These are phyloP conservation scores for Strix aluco DNA, from an alignment of 2,113 vertebrate species.

Conservation along the genomic window DNA sequence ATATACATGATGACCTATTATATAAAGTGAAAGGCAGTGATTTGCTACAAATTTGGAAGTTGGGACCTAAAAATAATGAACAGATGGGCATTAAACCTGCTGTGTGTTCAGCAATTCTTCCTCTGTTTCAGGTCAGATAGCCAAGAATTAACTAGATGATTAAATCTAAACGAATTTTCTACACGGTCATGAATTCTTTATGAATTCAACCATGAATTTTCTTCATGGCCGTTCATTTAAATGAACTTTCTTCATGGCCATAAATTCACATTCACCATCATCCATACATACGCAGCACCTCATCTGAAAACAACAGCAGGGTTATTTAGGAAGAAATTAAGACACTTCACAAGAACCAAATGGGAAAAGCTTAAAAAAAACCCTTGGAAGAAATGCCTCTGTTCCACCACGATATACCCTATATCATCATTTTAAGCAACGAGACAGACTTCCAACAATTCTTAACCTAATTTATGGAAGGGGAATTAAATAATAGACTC, in stretches of 20 bases:
- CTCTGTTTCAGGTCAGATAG: background rate
- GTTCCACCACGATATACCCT: background rate
- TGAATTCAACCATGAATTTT: background rate
- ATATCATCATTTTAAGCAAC: background rate
- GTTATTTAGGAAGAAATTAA: background rate
- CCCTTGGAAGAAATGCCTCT: background rate
- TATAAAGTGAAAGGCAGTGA: background rate
- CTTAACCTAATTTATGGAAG: slow-evolving; percentile 18
- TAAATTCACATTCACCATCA: background rate
- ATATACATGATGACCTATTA: accelerated
- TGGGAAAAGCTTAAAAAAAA: background rate
- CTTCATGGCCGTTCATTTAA: background rate
- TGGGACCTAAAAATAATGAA: background rate
- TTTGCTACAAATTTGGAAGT: background rate
- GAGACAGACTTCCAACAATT: background rate
- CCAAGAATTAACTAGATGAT: background rate
- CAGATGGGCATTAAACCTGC: background rate
- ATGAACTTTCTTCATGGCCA: background rate
- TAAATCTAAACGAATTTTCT: background rate
- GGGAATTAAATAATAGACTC: slow-evolving; percentile 13
- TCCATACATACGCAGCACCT: accelerated
- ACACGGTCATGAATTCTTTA: background rate
- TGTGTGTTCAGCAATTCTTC: background rate
- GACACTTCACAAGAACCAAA: background rate
- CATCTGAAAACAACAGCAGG: background rate